Base-by-base conservation (phyloP, 2,797 vertebrate species). In the Hyperoplus lanceolatus region DNA sequence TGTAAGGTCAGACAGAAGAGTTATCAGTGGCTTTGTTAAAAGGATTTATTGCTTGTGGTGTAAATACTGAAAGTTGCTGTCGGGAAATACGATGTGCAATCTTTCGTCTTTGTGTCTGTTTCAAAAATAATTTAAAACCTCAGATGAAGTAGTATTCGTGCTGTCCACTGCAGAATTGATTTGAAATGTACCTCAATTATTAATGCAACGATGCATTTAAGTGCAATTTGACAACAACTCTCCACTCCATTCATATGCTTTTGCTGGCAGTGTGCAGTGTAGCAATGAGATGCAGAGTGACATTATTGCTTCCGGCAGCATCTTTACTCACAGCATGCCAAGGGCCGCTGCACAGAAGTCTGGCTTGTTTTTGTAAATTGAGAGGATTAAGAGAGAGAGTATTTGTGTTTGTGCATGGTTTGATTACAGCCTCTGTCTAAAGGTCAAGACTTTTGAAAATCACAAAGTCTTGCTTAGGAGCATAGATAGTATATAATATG, bases 221-320 rank as follows among this genome's bases (percentile, higher is more conserved):
- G 74, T 64, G 59, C 62, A 80, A 90, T 81, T 74, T 70, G 65
- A 89, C 83, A 87, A 80, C 75, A 84, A 58, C 73, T 69, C 73
- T 81, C 49, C 38, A 36, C 70, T 58, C 14, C 48, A 29, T 86
- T 60, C 81, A 67, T 85, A 63, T 88, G 87, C 87, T 84, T 84
- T 83, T 58, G 77, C 81, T 85, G 66, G 83, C 84, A 71, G 76
- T 75, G 89, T 89, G 83, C 86, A 87, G 79, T 1, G 6, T 78
- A 84, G 83, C 83, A 87, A 72, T 77, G 76, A 91, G 74, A 93
- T 92, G 81, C 70, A 90, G 83, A 89, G 88, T 91, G 92, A 92
- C 91, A 89, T 91, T 87, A 86, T 68, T 90, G 90, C 92, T 89
- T 90, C 77, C 53, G 71, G 87, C 87, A 91, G 90, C 92, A 88